Evolutionary conservation across 2,797 vertebrate species (phyloP).

Genomic region (Glyptemys insculpta): DNA sequence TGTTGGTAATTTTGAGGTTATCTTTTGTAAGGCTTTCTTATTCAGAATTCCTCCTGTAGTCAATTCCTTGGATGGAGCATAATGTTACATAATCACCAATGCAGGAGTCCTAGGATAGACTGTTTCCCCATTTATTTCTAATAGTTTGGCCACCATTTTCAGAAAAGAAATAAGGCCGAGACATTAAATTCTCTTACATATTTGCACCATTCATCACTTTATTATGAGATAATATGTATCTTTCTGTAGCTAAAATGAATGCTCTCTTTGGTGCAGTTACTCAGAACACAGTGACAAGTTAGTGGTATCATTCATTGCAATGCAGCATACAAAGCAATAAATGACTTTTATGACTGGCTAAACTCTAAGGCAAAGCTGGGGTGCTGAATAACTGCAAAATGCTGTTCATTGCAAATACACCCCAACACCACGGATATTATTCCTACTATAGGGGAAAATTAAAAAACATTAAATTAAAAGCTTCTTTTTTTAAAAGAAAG

Average conservation of each 20-base stretch:
- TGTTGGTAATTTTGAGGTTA: not conserved
- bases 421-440: not conserved
- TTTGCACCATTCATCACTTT: not conserved
- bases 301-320: not conserved
- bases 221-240: not conserved
- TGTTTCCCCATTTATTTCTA: not conserved
- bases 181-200: not conserved
- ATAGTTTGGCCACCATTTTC: not conserved
- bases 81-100: not conserved
- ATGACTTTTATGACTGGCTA: constrained; percentile 4
- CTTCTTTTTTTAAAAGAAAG: not conserved
- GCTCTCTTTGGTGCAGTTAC: not conserved
- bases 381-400: constrained; percentile 18
- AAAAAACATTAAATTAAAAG: not conserved
- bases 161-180: not conserved
- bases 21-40: not conserved
- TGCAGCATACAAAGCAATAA: not conserved
- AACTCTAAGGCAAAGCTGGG: not conserved
- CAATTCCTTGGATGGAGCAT: not conserved
- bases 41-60: not conserved
- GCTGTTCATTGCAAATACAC: not conserved
- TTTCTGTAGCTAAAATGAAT: not conserved
- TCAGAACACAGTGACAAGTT: not conserved
- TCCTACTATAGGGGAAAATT: not conserved
- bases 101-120: not conserved